Evolutionary conservation across 2,113 vertebrate genomes (phyloP), one percentile per base, ranked within the genome.

Genomic region (Tor tambroides): DNA sequence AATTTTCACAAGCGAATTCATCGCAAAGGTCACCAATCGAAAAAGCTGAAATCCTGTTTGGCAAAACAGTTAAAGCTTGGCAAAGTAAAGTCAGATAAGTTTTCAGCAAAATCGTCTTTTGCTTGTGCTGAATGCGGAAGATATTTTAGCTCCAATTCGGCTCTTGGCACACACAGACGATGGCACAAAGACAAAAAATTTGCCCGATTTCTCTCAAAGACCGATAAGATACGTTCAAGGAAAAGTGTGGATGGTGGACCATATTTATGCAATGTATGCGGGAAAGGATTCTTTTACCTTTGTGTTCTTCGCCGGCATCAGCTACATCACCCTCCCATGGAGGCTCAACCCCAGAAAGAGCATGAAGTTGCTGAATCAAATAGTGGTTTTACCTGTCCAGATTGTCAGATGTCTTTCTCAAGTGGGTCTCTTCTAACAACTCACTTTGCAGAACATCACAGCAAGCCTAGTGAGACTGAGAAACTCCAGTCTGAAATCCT

Each of bases 1-100:
- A 94, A 95, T 88, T 91, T 95, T 75, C 94, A 95, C 83, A 94
- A 94, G 91, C 92, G 92, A 90, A 88, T 93, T 87, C 94, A 95
- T 74, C 46, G 84, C 12, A 87, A 92, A 12, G 77, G 87, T 46
- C 49, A 87, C 61, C 90, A 67, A 80, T 65, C 89, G 65, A 54
- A 80, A 26, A 92, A 92, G 56, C 71, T 80, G 0, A 89, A 89
- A 46, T n/a, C 87, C 81, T 35, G 38, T 87, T 9, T 75, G 86
- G 30, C 88, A 86, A 38, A 56, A 84, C 90, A 87, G 17, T 88
- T 90, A 7, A 84, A 84, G 21, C 28, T 41, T 56, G 6, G 43
- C 19, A 74, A n/a, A 21, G 17, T 19, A 63, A 80, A 56, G 23
- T 19, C 1, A 51, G 41, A 83, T 59, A 65, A 0, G 28, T 76